A percentile compares a stretch with the other conserved stretches of the same genome.
phyloP scores from a whole-genome alignment of 53 echinoderm and acorn worm genomes.

The Holothuria scabra region DNA sequence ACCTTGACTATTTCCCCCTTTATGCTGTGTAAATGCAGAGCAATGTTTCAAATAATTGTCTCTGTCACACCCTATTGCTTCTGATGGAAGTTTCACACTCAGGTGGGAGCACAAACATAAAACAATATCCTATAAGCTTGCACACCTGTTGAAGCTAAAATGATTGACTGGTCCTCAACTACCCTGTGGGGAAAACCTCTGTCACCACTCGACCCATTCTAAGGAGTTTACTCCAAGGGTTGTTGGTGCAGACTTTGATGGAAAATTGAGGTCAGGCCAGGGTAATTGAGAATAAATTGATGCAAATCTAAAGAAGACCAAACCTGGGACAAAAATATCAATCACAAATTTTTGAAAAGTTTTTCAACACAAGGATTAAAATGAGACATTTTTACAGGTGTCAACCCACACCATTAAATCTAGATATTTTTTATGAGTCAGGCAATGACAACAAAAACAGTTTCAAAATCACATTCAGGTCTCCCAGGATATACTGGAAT shows the following conservation, averaged over 20 bases:
- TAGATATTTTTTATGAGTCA: too few relatives aligned
- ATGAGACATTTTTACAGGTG: too few relatives aligned
- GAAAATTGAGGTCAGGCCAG: conserved; percentile 42
- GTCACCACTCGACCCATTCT: neutral
- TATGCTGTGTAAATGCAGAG: neutral
- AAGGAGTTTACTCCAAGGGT: conserved; percentile 2
- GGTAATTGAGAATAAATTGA: conserved; percentile 47
- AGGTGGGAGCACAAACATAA: neutral
- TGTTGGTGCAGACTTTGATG: conserved; percentile 20
- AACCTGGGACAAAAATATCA: neutral
- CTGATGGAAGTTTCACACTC: neutral
- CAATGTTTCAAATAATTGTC: conserved; percentile 21
- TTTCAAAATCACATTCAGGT: too few relatives aligned
- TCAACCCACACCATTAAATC: too few relatives aligned
- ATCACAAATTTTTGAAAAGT: too few relatives aligned
- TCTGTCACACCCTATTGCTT: conserved; percentile 29
- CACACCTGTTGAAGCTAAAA: conserved; percentile 18
- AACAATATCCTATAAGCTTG: neutral
- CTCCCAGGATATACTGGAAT: too few relatives aligned
- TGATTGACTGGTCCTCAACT: conserved; percentile 16
- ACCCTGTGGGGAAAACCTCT: neutral
- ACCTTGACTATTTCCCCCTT: too few relatives aligned
- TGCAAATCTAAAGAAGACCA: conserved; percentile 10
- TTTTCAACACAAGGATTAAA: too few relatives aligned
- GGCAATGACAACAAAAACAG: too few relatives aligned